phyloP scores from a whole-genome alignment of 2,797 vertebrate genomes.

The Oophaga sylvatica region DNA sequence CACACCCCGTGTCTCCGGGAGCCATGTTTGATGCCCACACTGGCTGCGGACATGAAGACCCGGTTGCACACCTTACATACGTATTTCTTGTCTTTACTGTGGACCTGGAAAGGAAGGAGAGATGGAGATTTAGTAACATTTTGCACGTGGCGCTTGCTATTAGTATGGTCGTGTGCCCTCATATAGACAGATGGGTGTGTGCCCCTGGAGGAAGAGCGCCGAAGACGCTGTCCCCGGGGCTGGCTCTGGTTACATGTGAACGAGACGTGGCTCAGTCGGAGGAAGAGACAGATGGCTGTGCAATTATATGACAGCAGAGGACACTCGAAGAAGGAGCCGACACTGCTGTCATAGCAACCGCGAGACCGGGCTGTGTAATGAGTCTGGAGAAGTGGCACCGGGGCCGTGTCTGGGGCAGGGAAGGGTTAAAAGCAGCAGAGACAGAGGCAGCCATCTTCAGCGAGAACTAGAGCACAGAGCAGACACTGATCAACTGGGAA shows the following conservation, averaged over 20 bases:
- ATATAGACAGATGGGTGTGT: conserved; percentile 17
- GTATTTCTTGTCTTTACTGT: conserved; percentile 99
- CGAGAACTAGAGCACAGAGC: not conserved
- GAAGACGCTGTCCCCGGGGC: conserved; percentile 7
- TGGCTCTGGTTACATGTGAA: conserved; percentile 37
- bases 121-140: not conserved
- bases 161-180: not conserved
- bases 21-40: conserved; percentile 96
- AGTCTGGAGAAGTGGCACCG: conserved; percentile 31
- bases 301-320: conserved; percentile 12
- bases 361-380: conserved; percentile 31
- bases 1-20: conserved; percentile 94
- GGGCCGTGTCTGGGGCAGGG: conserved; percentile 35
- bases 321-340: conserved; percentile 16
- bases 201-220: conserved; percentile 16
- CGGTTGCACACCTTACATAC: conserved; percentile 97
- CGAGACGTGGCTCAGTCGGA: conserved; percentile 10
- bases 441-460: not conserved
- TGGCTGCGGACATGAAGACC: conserved; percentile 96
- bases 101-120: conserved; percentile 78
- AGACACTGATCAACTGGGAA: not conserved
- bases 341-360: conserved; percentile 42
- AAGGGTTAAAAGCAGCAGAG: not conserved
- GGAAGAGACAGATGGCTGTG: conserved; percentile 61
- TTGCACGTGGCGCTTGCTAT: not conserved